These are phyloP conservation scores for Parauchenoglanis ngamensis DNA, from an alignment of 2,797 vertebrate species.

Conservation along the genomic window DNA sequence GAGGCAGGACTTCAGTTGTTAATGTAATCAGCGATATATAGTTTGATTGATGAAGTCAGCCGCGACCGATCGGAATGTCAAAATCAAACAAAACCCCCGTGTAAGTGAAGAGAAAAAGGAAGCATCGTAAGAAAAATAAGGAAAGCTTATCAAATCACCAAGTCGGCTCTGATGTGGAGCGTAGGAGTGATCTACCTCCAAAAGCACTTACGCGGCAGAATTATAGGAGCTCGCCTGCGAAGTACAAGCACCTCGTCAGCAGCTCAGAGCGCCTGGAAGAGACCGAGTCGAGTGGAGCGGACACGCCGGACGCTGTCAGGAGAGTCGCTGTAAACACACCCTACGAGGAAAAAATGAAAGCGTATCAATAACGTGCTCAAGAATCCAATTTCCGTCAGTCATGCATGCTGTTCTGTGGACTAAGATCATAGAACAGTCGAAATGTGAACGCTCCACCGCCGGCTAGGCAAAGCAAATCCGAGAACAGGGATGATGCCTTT, in stretches of 20 bases:
- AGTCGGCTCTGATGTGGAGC: background rate
- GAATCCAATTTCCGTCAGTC: background rate
- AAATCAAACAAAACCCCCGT: background rate
- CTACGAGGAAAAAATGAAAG: background rate
- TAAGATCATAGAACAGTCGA: background rate
- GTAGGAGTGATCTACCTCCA: background rate
- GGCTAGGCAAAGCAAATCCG: background rate
- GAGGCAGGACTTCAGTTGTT: conserved; percentile 5
- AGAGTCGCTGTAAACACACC: background rate
- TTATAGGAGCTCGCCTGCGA: background rate
- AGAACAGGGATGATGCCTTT: too few species aligned
- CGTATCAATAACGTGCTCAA: background rate
- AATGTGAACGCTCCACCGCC: background rate
- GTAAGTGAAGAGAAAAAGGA: background rate
- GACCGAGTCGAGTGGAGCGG: background rate
- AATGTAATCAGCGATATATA: background rate
- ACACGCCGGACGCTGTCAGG: background rate
- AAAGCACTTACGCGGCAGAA: background rate
- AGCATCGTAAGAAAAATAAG: background rate
- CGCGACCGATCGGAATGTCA: background rate
- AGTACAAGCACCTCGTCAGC: background rate
- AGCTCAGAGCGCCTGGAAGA: background rate
- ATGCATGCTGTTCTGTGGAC: background rate
- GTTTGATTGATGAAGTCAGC: background rate
- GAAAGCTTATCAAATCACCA: conserved; percentile 7